Conservation (phyloP, 2,113 vertebrate genomes). For the Syngnathus typhle region DNA sequence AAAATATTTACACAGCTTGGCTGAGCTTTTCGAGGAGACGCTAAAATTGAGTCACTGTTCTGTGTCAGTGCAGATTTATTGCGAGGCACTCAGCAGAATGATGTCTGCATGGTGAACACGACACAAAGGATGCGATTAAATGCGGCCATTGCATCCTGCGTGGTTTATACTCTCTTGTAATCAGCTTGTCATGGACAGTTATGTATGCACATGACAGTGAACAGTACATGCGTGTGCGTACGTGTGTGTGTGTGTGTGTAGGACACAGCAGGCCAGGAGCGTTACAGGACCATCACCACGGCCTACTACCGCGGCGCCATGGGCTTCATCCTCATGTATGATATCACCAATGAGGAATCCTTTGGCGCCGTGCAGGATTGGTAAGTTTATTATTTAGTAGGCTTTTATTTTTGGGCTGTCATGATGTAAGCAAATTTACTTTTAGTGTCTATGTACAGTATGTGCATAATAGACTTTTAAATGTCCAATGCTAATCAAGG, state of each 20-base stretch:
- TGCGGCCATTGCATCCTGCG: background rate
- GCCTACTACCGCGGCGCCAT: constrained; percentile 70
- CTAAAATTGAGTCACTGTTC: constrained; percentile 16
- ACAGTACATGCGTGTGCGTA: background rate
- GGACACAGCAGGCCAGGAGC: constrained; percentile 70
- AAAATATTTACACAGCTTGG: constrained; percentile 6
- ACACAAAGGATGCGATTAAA: constrained; percentile 8
- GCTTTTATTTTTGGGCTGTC: background rate
- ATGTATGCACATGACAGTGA: background rate
- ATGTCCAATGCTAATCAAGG: constrained; percentile 31
- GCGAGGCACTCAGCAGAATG: constrained; percentile 33
- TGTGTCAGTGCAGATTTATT: constrained; percentile 41
- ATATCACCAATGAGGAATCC: constrained; percentile 71
- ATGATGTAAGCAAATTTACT: background rate
- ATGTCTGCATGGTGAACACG: constrained; percentile 25
- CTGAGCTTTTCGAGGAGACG: constrained; percentile 13
- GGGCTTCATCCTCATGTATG: constrained; percentile 73
- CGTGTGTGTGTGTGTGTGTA: constrained; percentile 17
- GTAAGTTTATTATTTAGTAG: constrained; percentile 35
- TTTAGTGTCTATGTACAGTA: background rate
- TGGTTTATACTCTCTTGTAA: background rate
- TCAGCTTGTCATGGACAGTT: background rate
- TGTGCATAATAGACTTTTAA: background rate
- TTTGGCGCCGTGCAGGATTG: constrained; percentile 69
- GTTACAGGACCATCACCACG: constrained; percentile 69